These are phyloP conservation scores for Chaitophorus viminalis DNA, from an alignment of 2,888 invertebrate species.

Conservation along the genomic window DNA sequence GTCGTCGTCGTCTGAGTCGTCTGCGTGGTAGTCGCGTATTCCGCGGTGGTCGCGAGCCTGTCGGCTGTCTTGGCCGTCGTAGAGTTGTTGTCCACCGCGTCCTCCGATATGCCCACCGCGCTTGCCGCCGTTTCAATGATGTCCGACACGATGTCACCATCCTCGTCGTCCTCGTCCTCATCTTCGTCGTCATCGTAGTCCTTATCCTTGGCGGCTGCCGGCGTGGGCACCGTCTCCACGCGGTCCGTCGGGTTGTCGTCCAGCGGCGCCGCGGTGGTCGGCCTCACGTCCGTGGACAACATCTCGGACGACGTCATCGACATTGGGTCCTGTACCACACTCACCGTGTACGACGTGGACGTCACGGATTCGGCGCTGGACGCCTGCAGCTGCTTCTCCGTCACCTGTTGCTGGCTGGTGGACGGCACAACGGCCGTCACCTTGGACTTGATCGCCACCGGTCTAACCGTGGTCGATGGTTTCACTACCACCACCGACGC, in stretches of 20 bases:
- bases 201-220: slow-evolving; percentile 56
- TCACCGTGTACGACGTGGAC: slow-evolving; percentile 65
- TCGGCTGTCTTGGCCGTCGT: slow-evolving; percentile 64
- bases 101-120: slow-evolving; percentile 48
- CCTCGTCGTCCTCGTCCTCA: slow-evolving; percentile 60
- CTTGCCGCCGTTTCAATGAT: slow-evolving; percentile 63
- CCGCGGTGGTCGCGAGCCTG: neutral
- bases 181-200: slow-evolving; percentile 46
- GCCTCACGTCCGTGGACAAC: neutral
- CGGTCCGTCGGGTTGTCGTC: slow-evolving; percentile 51
- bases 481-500: slow-evolving; percentile 28
- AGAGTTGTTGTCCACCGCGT: slow-evolving; percentile 16
- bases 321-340: slow-evolving; percentile 63
- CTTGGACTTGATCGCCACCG: slow-evolving; percentile 50
- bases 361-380: slow-evolving; percentile 63
- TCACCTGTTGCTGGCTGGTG: slow-evolving; percentile 39
- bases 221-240: slow-evolving; percentile 48
- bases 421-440: slow-evolving; percentile 41
- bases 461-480: slow-evolving; percentile 53
- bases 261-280: slow-evolving; percentile 16
- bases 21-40: neutral
- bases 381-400: slow-evolving; percentile 35
- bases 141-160: slow-evolving; percentile 63
- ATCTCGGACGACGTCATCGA: slow-evolving; percentile 27
- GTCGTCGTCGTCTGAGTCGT: neutral